These are phyloP conservation scores for Microctenopoma stevenorrisi DNA, from an alignment of 2,797 vertebrate genomes.

Conservation along the genomic window DNA sequence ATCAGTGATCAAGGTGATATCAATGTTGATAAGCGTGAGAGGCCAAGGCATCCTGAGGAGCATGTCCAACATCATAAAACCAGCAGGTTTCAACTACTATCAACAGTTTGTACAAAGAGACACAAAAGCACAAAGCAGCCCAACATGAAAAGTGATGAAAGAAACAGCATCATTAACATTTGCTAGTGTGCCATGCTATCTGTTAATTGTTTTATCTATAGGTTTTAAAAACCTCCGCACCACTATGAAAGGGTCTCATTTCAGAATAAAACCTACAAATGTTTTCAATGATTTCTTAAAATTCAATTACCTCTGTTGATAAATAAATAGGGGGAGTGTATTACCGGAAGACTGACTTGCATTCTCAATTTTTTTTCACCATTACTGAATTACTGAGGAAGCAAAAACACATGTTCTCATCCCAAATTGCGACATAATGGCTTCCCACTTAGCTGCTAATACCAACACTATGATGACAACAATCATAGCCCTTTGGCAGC, in stretches of 20 bases:
- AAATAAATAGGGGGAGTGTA: constrained; percentile 78
- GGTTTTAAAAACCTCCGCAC: constrained; percentile 83
- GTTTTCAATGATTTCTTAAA: constrained; percentile 73
- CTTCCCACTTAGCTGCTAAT: no score
- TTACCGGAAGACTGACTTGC: constrained; percentile 79
- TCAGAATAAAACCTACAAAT: constrained; percentile 88
- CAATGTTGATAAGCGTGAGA: constrained; percentile 87
- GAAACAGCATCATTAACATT: constrained; percentile 93
- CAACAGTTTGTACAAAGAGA: constrained; percentile 90
- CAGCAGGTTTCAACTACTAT: constrained; percentile 92
- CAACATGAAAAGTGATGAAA: constrained; percentile 94
- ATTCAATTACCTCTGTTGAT: constrained; percentile 81
- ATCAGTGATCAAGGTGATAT: constrained; percentile 90
- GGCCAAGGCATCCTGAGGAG: constrained; percentile 88
- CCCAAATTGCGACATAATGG: no score
- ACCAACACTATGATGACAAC: no score
- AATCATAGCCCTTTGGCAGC: no score
- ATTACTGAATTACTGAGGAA: constrained; percentile 38
- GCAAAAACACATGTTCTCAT: constrained; percentile 51
- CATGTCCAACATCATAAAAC: constrained; percentile 94
- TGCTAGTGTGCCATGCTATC: constrained; percentile 90
- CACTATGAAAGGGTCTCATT: constrained; percentile 92
- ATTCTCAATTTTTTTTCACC: constrained; percentile 48
- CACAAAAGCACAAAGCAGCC: constrained; percentile 78
- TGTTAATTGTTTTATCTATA: constrained; percentile 92